Conservation (phyloP, 2,888 invertebrate genomes). For the Lobophora halterata region DNA sequence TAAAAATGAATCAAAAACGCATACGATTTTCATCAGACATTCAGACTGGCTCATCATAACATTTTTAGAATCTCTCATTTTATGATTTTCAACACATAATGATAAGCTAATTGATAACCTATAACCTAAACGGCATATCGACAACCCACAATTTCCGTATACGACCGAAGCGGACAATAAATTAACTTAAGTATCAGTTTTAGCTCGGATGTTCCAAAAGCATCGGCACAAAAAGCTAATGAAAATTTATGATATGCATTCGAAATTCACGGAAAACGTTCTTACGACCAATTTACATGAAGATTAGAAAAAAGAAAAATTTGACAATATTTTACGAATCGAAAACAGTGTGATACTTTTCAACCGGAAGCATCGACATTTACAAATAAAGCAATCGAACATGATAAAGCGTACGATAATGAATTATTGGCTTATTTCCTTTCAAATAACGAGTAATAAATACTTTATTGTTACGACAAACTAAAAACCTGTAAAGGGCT, state of each 20-base stretch:
- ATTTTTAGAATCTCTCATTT: too few relatives aligned
- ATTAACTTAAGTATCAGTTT: too few relatives aligned
- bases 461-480: slow-evolving; percentile 23
- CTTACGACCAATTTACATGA: slow-evolving; percentile 43
- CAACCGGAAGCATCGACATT: slow-evolving; percentile 18
- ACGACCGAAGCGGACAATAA: too few relatives aligned
- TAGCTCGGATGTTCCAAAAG: slow-evolving; percentile 13
- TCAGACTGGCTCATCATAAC: too few relatives aligned
- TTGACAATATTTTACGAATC: slow-evolving; percentile 22
- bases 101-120: too few relatives aligned
- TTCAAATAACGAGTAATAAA: slow-evolving; percentile 16
- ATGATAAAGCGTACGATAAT: slow-evolving; percentile 21
- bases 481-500: slow-evolving; percentile 18
- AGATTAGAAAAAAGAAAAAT: slow-evolving; percentile 32
- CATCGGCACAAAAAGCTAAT: slow-evolving; percentile 20
- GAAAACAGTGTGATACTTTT: slow-evolving; percentile 13
- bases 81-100: too few relatives aligned
- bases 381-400: slow-evolving; percentile 21
- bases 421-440: slow-evolving; percentile 16
- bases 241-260: slow-evolving; percentile 35
- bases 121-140: too few relatives aligned
- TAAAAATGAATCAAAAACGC: too few relatives aligned
- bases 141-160: too few relatives aligned
- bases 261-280: slow-evolving; percentile 36
- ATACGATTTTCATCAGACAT: too few relatives aligned